phyloP scores from a whole-genome alignment of 2,888 invertebrate genomes.

The Volucella zonaria region DNA sequence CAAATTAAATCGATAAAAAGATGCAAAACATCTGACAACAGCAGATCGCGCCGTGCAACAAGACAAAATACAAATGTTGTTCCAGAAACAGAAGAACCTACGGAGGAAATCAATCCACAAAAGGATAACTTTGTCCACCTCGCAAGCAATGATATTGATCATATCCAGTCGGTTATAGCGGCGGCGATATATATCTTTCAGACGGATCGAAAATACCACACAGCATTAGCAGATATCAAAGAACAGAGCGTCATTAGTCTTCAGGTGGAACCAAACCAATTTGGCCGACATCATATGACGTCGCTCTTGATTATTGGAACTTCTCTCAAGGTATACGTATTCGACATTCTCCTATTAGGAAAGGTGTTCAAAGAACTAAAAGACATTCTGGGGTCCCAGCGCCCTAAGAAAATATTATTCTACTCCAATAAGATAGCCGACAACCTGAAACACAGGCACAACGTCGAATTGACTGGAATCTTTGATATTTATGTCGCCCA shows the following conservation, averaged over 20 bases:
- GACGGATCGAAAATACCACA: conserved; percentile 77
- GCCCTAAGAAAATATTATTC: conserved; percentile 76
- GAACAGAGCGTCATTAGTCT: conserved; percentile 75
- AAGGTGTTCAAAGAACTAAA: conserved; percentile 76
- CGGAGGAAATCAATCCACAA: not conserved
- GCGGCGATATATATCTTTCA: conserved; percentile 75
- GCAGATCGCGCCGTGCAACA: conserved; percentile 2
- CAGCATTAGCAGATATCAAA: conserved; percentile 76
- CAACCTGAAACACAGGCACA: conserved; percentile 76
- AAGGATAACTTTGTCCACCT: conserved; percentile 6
- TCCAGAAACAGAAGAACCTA: not conserved
- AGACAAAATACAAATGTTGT: not conserved
- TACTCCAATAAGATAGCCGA: conserved; percentile 76
- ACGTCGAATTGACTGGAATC: conserved; percentile 74
- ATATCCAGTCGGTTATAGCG: conserved; percentile 52
- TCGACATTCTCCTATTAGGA: conserved; percentile 77
- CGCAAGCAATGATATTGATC: conserved; percentile 44
- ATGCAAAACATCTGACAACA: conserved; percentile 13
- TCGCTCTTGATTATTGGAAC: conserved; percentile 75
- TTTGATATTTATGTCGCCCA: conserved; percentile 78
- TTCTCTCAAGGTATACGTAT: conserved; percentile 75
- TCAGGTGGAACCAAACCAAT: conserved; percentile 75
- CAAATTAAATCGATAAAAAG: conserved; percentile 75
- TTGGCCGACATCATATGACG: conserved; percentile 75
- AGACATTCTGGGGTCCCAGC: conserved; percentile 75